Conservation (phyloP, 1,140 invertebrate genomes). For the Drosophila eugracilis region DNA sequence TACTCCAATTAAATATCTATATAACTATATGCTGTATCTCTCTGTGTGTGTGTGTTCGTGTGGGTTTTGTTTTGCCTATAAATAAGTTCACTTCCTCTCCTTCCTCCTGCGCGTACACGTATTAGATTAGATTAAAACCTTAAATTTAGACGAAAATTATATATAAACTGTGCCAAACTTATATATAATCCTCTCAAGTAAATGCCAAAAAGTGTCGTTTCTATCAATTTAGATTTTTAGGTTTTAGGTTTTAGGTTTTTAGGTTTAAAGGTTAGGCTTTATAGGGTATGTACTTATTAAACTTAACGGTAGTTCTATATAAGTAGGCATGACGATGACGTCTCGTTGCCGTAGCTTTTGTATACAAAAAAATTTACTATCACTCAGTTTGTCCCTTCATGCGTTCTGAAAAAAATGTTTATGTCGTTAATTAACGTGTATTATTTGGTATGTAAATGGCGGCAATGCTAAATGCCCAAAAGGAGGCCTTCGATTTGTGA, state of each 20-base stretch:
- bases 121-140: slow-evolving; percentile 62
- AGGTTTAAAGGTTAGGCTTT: not conserved
- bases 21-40: slow-evolving; percentile 54
- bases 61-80: slow-evolving; percentile 40
- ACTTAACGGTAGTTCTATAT: slow-evolving; percentile 73
- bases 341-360: slow-evolving; percentile 38
- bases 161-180: slow-evolving; percentile 54
- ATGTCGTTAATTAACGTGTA: slow-evolving; percentile 48
- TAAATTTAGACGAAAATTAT: slow-evolving; percentile 83
- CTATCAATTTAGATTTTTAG: slow-evolving; percentile 47
- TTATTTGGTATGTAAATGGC: slow-evolving; percentile 81
- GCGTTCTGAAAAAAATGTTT: slow-evolving; percentile 53
- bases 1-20: slow-evolving; percentile 74
- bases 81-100: slow-evolving; percentile 48
- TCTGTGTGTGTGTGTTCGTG: slow-evolving; percentile 16
- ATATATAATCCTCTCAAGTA: slow-evolving; percentile 78
- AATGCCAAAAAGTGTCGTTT: slow-evolving; percentile 73
- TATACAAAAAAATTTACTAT: slow-evolving; percentile 65
- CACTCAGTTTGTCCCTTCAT: slow-evolving; percentile 59
- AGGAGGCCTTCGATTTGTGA: slow-evolving; percentile 15
- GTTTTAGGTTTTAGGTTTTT: slow-evolving; percentile 7
- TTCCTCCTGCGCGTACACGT: slow-evolving; percentile 41
- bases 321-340: slow-evolving; percentile 62
- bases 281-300: slow-evolving; percentile 40
- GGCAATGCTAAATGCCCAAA: slow-evolving; percentile 69